Percentiles rank a stretch among this genome's conserved stretches.
Conservation (phyloP, 2,113 vertebrate species). For the Mustela lutreola region DNA sequence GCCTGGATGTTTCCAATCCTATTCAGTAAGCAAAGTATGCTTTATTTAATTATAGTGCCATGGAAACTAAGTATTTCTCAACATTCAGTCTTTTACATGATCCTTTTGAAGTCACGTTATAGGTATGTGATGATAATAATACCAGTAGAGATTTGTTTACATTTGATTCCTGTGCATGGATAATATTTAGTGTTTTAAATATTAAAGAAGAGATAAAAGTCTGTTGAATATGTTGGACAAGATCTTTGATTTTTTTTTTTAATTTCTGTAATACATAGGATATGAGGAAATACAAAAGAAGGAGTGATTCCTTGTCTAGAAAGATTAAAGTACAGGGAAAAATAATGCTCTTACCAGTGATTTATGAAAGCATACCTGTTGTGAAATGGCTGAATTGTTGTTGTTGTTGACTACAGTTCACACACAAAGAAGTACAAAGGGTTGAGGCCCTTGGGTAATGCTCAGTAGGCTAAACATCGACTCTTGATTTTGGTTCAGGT, state of each 20-base stretch:
- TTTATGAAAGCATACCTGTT: not conserved
- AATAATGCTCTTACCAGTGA: not conserved
- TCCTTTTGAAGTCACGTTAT: not conserved
- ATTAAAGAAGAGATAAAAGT: not conserved
- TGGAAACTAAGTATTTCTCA: slow-evolving; percentile 14
- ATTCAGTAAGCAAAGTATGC: not conserved
- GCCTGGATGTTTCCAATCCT: not conserved
- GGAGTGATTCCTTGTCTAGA: not conserved
- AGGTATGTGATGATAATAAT: not conserved
- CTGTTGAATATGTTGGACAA: not conserved
- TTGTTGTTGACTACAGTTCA: not conserved
- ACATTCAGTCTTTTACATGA: not conserved
- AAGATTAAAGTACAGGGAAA: not conserved
- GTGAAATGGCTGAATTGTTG: not conserved
- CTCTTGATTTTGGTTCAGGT: not conserved
- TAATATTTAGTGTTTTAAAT: slow-evolving; percentile 13
- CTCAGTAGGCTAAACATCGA: not conserved
- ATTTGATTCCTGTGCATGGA: not conserved
- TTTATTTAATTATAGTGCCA: not conserved
- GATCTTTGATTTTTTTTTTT: not conserved
- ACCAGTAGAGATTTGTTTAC: not conserved
- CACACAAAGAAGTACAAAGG: not conserved
- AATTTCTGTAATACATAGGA: not conserved
- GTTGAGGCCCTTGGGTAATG: not conserved
- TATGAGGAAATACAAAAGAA: slow-evolving; percentile 8